phyloP scores from a whole-genome alignment of 2,888 invertebrate genomes.

The Noctua fimbriata region DNA sequence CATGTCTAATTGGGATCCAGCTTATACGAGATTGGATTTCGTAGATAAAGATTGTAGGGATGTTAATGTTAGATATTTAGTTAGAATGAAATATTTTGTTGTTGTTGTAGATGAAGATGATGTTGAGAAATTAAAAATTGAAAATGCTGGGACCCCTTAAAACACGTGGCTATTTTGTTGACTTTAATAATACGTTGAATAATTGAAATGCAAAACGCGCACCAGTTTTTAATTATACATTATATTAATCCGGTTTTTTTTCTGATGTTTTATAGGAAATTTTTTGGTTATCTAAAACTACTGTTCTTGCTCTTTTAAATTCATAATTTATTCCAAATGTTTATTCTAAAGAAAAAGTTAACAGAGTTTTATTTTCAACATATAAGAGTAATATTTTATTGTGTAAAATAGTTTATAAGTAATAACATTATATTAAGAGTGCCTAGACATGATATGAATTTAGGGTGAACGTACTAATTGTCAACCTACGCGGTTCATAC shows the following conservation, averaged over 20 bases:
- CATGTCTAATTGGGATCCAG: conserved; percentile 34
- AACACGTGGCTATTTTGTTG: background rate
- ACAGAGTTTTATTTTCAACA: conserved; percentile 2
- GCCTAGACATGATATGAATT: conserved; percentile 68
- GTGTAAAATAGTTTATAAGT: conserved; percentile 43
- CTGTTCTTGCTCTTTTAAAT: conserved; percentile 38
- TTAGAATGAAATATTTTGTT: background rate
- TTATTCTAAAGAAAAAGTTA: conserved; percentile 10
- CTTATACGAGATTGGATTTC: conserved; percentile 28
- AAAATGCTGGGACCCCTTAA: background rate
- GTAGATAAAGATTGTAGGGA: background rate
- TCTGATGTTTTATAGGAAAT: background rate
- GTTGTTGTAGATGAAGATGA: background rate
- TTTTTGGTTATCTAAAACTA: background rate
- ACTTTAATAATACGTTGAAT: background rate
- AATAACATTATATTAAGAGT: conserved; percentile 60
- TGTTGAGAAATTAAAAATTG: background rate
- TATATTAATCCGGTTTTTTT: background rate
- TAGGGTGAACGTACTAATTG: conserved; percentile 51
- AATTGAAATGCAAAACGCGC: background rate
- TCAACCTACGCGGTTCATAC: conserved; percentile 34
- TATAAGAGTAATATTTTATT: conserved; percentile 28
- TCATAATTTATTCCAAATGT: background rate
- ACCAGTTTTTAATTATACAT: background rate
- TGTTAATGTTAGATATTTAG: conserved; percentile 15